phyloP scores from a whole-genome alignment of 2,797 vertebrate genomes.

The Pseudochirops corinnae region DNA sequence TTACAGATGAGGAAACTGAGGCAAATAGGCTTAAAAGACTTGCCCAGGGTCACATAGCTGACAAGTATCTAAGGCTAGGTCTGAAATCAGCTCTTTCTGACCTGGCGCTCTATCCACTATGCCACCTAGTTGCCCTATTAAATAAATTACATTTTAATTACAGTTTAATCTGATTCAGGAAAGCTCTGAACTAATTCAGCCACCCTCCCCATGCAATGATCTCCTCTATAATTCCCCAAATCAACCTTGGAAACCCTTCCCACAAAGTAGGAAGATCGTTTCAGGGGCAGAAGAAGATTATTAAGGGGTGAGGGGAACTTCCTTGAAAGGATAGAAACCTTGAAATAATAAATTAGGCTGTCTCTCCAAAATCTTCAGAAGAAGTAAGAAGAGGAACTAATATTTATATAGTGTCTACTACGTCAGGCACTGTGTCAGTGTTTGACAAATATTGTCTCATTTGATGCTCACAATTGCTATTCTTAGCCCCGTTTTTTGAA shows the following conservation, averaged over 20 bases:
- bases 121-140: background rate
- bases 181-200: background rate
- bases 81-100: background rate
- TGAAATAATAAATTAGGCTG: background rate
- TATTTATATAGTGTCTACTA: background rate
- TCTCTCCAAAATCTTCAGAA: background rate
- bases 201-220: background rate
- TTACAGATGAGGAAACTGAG: background rate
- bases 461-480: background rate
- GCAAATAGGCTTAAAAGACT: background rate
- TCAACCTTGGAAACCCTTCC: background rate
- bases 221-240: background rate
- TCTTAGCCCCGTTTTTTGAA: background rate
- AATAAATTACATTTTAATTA: background rate
- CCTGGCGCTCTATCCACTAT: background rate
- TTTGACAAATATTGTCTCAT: background rate
- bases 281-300: background rate
- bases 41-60: background rate
- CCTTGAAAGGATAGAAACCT: background rate
- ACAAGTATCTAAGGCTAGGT: background rate
- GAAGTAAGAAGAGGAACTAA: background rate
- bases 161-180: background rate
- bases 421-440: background rate
- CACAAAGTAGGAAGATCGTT: background rate
- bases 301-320: background rate